phyloP scores from a whole-genome alignment of 2,797 vertebrate species.

The Phyllotis vaccarum region DNA sequence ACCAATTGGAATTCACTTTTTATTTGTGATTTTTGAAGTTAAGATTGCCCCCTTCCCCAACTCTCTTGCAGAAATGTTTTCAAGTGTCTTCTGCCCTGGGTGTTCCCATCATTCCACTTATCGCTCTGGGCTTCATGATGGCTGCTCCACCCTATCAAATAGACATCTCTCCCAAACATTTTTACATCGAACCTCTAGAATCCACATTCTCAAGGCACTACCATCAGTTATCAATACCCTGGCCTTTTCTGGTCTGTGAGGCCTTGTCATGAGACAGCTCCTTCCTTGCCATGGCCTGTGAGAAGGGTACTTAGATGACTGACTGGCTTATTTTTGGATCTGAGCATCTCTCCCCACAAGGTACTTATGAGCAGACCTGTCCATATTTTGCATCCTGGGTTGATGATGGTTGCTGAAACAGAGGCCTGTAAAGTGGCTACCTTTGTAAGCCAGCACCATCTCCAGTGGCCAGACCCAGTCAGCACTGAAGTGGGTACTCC shows the following conservation, averaged over 20 bases:
- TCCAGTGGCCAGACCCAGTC: neutral
- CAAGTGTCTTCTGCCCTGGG: neutral
- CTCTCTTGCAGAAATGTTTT: neutral
- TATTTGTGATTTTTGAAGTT: neutral
- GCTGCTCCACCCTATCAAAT: neutral
- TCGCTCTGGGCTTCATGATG: neutral
- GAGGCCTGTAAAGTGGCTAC: neutral
- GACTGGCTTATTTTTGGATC: neutral
- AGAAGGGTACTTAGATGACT: accelerated
- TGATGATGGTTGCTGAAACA: accelerated
- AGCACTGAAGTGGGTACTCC: neutral
- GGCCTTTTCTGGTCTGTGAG: neutral
- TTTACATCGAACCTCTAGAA: neutral
- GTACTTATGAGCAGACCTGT: neutral
- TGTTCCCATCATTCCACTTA: accelerated
- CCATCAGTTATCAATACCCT: accelerated
- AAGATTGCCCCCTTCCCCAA: neutral
- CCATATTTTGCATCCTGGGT: neutral
- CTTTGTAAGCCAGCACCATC: accelerated
- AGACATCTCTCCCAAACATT: neutral
- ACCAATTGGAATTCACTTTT: neutral
- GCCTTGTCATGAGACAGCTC: accelerated
- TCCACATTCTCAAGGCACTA: accelerated
- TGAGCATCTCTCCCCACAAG: accelerated
- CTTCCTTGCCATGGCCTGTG: accelerated